Conservation (phyloP, 2,797 vertebrate species). For the Lepilemur ruficaudatus region DNA sequence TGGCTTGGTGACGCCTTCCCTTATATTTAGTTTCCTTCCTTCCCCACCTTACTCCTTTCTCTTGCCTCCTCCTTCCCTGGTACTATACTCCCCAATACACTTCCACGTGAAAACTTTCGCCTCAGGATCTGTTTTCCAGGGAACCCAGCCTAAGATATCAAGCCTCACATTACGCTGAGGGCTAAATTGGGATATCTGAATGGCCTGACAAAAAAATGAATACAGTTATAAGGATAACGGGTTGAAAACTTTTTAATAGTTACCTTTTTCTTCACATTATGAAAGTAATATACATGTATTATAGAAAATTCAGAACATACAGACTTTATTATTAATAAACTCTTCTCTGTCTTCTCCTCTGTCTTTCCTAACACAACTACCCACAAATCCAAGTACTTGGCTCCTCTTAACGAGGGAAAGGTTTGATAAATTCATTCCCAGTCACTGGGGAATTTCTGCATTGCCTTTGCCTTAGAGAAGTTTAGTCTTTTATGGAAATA, state of each 20-base stretch:
- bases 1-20: background rate
- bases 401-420: background rate
- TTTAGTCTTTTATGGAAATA: background rate
- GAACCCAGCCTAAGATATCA: background rate
- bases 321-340: background rate
- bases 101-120: background rate
- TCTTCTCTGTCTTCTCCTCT: background rate
- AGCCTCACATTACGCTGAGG: background rate
- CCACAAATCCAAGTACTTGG: background rate
- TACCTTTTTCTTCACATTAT: background rate
- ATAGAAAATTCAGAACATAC: background rate
- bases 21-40: background rate
- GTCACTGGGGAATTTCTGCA: background rate
- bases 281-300: background rate
- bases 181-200: background rate
- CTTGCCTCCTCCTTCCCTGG: background rate
- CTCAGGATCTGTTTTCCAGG: background rate
- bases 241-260: background rate
- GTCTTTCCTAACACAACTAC: background rate
- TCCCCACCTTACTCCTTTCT: background rate
- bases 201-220: background rate
- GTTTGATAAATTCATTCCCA: background rate
- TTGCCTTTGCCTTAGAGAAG: background rate
- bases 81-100: background rate
- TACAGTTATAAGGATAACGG: background rate